Evolutionary conservation across 2,797 vertebrate species (phyloP).

Genomic region (Aulostomus chinensis): DNA sequence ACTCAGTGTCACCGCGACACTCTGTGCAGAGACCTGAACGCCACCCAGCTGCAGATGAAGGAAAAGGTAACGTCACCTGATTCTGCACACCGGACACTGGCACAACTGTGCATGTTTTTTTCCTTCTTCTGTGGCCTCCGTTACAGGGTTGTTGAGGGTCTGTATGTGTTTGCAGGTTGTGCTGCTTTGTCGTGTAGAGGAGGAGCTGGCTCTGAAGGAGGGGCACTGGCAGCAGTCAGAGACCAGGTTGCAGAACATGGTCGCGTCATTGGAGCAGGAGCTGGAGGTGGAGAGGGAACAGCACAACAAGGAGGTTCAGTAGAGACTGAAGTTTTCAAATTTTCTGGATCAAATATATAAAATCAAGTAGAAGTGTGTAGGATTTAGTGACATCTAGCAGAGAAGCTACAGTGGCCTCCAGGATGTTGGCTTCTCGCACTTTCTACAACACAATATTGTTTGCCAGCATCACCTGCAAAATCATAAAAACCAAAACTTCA

Average conservation of each 20-base stretch:
- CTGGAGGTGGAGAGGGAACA: slow-evolving; percentile 74
- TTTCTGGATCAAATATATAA: background rate
- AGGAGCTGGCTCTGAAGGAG: slow-evolving; percentile 80
- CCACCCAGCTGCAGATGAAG: slow-evolving; percentile 65
- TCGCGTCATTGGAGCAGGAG: slow-evolving; percentile 76
- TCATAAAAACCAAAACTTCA: too few species aligned
- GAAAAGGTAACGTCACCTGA: slow-evolving; percentile 76
- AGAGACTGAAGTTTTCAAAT: background rate
- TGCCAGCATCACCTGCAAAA: too few species aligned
- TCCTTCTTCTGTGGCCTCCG: background rate
- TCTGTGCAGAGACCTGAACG: slow-evolving; percentile 75
- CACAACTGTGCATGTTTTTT: background rate
- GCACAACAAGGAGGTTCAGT: slow-evolving; percentile 75
- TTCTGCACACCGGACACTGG: too few species aligned
- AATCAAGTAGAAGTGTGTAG: too few species aligned
- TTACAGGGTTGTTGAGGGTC: background rate
- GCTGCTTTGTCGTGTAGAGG: slow-evolving; percentile 69
- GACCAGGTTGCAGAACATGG: slow-evolving; percentile 67
- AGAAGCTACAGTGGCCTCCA: too few species aligned
- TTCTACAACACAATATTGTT: too few species aligned
- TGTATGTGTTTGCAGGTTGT: slow-evolving; percentile 68
- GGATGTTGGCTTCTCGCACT: too few species aligned
- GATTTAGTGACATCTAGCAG: too few species aligned
- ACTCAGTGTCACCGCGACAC: slow-evolving; percentile 64
- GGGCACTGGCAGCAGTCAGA: slow-evolving; percentile 74